Base-by-base conservation (phyloP, 2,113 vertebrate species). In the Prunella fulvescens region DNA sequence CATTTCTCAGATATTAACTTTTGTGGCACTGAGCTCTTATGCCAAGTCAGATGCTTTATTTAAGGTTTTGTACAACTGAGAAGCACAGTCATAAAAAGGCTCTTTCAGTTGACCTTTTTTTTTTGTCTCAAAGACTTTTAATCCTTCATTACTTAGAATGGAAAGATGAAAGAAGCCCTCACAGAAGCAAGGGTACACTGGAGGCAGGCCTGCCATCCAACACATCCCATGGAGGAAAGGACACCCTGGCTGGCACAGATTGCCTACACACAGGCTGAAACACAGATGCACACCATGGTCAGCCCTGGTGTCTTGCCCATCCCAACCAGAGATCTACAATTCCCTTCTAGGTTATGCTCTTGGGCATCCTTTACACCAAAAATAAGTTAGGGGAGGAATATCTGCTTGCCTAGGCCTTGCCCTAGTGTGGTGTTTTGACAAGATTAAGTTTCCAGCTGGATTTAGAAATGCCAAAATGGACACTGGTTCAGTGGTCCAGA, bases 1-100 rank as follows among this genome's bases (percentile, higher is more conserved):
- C 17, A 58, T 88, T 92, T 90, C 72, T 92, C 67, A 93, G 51
- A 48, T 61, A 76, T 47, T 90, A 88, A 81, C 84, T 96, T 92
- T 51, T 3, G n/a, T 60, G 47, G 40, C 64, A 82, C 19, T 78
- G 54, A 86, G 66, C 33, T 93, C 74, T 82, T 54, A 44, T 48
- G 45, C 37, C 74, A 92, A 85, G 42, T 70, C 58, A 86, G 92
- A 74, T 60, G 24, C 22, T 88, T 94, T 84, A 95, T 90, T 88
- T 90, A 86, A 92, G 74, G 50, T 60, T 87, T 80, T 6, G 1
- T 66, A 73, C 39, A 90, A 71, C 31, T 3, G 6, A 83, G 70
- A 85, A 81, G 58, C 60, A 83, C 51, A 70, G 44, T 54, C 44
- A 88, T 80, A 51, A 96, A 94, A 93, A 77, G 35, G 24, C n/a